phyloP scores from a whole-genome alignment of 2,113 vertebrate genomes.

The Ictalurus punctatus region DNA sequence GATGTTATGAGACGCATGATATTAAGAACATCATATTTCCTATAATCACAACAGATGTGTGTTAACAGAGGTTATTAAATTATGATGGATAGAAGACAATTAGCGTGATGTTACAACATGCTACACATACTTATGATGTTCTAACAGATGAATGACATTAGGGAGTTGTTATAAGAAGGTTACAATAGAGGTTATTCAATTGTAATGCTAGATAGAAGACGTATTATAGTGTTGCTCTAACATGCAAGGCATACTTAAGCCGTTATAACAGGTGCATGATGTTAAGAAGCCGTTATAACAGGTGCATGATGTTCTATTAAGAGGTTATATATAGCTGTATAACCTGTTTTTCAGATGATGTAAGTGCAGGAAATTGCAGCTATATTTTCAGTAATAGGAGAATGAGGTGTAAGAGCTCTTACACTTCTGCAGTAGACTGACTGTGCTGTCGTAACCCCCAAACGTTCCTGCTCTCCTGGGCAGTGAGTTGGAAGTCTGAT shows the following conservation, averaged over 20 bases:
- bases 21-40: no score
- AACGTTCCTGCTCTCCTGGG: slow-evolving; percentile 84
- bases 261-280: neutral
- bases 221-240: neutral
- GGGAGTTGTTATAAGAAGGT: neutral
- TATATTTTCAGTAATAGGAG: neutral
- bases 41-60: no score
- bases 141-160: no score
- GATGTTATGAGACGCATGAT: no score
- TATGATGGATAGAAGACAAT: no score
- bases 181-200: neutral
- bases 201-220: neutral
- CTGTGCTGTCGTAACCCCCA: slow-evolving; percentile 80
- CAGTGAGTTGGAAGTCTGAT: slow-evolving; percentile 54
- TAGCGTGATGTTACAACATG: no score
- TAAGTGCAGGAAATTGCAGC: neutral
- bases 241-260: neutral
- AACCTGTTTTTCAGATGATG: neutral
- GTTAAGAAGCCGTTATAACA: neutral
- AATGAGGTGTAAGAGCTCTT: slow-evolving; percentile 56
- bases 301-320: neutral
- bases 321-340: neutral
- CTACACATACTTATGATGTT: no score
- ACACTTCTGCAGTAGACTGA: slow-evolving; percentile 75
- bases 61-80: no score